phyloP scores from a whole-genome alignment of 2,797 vertebrate species.

The Chaetodon trifasciatus region DNA sequence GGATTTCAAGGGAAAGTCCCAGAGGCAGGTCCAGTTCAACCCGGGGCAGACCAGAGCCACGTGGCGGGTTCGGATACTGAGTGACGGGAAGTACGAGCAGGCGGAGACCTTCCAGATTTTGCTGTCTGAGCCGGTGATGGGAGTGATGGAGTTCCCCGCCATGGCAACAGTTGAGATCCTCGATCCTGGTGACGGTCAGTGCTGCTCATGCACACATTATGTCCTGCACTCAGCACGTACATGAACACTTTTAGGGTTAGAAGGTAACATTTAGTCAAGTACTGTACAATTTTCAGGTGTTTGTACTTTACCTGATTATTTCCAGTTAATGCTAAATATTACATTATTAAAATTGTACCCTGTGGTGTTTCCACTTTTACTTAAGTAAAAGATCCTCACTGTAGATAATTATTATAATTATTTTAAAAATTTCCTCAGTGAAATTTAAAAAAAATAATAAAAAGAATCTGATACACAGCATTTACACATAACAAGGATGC shows the following conservation, averaged over 20 bases:
- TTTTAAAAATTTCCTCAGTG: no score
- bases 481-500: background rate
- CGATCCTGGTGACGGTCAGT: constrained; percentile 93
- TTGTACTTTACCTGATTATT: background rate
- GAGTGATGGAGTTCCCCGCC: constrained; percentile 88
- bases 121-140: constrained; percentile 95
- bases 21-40: constrained; percentile 97
- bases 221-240: background rate
- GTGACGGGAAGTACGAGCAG: constrained; percentile 90
- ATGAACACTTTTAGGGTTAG: background rate
- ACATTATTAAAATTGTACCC: background rate
- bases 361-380: background rate
- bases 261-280: background rate
- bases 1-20: constrained; percentile 93
- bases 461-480: background rate
- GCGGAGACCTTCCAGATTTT: constrained; percentile 93
- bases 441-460: background rate
- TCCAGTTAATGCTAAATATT: background rate
- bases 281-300: background rate
- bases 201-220: background rate
- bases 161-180: constrained; percentile 91
- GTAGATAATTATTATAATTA: background rate
- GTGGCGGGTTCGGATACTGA: constrained; percentile 90
- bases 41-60: constrained; percentile 92
- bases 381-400: background rate